A percentile compares a stretch with the other conserved stretches of the same genome.
phyloP scores from a whole-genome alignment of 2,888 invertebrate genomes.

The Desoria tigrina region DNA sequence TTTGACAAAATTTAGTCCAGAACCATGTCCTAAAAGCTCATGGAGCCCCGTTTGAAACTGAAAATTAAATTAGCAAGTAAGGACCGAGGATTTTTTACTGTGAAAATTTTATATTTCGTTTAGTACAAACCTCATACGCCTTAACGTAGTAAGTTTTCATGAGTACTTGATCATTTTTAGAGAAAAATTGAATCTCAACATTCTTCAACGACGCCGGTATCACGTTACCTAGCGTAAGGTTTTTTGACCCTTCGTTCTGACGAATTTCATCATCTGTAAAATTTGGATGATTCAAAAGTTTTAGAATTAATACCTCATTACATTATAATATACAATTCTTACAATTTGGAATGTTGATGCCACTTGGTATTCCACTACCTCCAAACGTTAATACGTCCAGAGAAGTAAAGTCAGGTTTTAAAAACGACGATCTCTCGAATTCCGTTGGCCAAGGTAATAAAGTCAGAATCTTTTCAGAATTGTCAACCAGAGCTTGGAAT shows the following conservation, averaged over 20 bases:
- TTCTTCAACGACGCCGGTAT: slow-evolving; percentile 80
- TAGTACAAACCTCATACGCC: slow-evolving; percentile 78
- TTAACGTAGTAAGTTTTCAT: slow-evolving; percentile 76
- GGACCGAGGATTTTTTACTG: not conserved
- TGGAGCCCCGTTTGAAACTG: slow-evolving; percentile 87
- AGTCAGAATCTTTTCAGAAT: slow-evolving; percentile 77
- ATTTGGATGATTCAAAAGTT: too few relatives aligned
- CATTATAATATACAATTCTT: slow-evolving; percentile 58
- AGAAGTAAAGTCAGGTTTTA: slow-evolving; percentile 93
- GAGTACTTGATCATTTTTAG: slow-evolving; percentile 73
- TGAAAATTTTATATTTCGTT: too few relatives aligned
- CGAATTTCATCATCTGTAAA: slow-evolving; percentile 89
- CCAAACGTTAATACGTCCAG: slow-evolving; percentile 90
- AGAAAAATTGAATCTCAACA: slow-evolving; percentile 75
- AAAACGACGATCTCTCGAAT: slow-evolving; percentile 85
- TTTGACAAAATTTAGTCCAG: slow-evolving; percentile 82
- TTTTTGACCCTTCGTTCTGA: slow-evolving; percentile 96
- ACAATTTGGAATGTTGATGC: slow-evolving; percentile 98
- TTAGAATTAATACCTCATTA: too few relatives aligned
- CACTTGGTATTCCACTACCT: slow-evolving; percentile 89
- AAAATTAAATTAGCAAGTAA: not conserved
- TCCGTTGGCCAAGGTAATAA: slow-evolving; percentile 81
- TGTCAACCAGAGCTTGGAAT: slow-evolving; percentile 76
- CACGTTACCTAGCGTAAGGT: slow-evolving; percentile 97
- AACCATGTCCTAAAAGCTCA: slow-evolving; percentile 92